These are phyloP conservation scores for Oscheius sp. DNA, from an alignment of 2,888 invertebrate species.

Conservation along the genomic window DNA sequence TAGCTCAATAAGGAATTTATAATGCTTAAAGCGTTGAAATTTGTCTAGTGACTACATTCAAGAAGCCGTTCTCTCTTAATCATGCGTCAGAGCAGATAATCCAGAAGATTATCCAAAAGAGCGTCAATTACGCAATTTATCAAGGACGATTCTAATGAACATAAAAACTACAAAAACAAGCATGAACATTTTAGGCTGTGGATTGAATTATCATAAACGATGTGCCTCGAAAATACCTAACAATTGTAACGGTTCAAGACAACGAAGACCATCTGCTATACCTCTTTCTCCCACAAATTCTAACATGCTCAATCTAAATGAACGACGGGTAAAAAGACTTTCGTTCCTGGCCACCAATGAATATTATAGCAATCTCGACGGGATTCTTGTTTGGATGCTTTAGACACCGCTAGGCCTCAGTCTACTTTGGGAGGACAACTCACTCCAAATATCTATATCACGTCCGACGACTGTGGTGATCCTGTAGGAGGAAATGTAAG, in stretches of 20 bases:
- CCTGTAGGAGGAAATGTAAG: conserved; percentile 68
- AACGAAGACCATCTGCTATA: conserved; percentile 72
- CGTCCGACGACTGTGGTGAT: conserved; percentile 68
- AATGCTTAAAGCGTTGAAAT: too few relatives aligned
- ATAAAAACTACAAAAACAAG: neutral
- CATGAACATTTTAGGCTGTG: conserved; percentile 82
- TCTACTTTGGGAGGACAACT: conserved; percentile 40
- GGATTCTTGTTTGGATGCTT: conserved; percentile 49
- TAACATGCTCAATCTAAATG: conserved; percentile 45
- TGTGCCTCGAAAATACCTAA: conserved; percentile 93
- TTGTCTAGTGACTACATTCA: neutral
- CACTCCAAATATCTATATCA: conserved; percentile 69
- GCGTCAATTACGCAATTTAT: neutral
- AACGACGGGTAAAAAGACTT: conserved; percentile 41
- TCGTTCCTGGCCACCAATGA: too few relatives aligned
- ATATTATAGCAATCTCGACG: conserved; percentile 48
- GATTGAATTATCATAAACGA: conserved; percentile 96
- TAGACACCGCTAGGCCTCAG: conserved; percentile 49
- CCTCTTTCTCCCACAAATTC: conserved; percentile 69
- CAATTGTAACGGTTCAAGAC: conserved; percentile 81
- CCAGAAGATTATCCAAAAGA: conserved; percentile 14
- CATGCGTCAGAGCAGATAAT: conserved; percentile 1
- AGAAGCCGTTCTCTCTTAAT: conserved; percentile 9
- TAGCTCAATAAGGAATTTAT: too few relatives aligned
- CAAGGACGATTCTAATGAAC: neutral